A percentile compares a stretch with the other conserved stretches of the same genome.
Evolutionary conservation across 2,113 vertebrate genomes (phyloP).

Genomic region (Alethe castanea): DNA sequence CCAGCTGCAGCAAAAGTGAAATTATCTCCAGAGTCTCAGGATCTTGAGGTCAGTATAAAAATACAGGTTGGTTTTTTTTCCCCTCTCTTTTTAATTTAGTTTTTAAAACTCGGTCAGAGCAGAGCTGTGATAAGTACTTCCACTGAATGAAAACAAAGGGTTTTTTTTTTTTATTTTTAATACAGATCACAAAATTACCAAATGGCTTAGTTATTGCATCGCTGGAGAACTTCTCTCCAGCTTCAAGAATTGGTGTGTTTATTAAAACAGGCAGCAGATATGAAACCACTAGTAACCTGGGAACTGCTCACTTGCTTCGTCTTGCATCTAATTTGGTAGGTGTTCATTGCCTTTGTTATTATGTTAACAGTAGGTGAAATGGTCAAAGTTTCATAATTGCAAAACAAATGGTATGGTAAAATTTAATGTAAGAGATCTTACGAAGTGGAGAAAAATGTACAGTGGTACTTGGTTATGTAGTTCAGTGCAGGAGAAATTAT

Average conservation of each 20-base stretch:
- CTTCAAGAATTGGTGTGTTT: conserved; percentile 90
- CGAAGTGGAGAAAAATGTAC: background rate
- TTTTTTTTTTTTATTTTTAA: background rate
- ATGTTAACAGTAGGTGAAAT: background rate
- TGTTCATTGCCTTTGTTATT: background rate
- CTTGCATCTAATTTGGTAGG: conserved; percentile 88
- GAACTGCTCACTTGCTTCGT: conserved; percentile 88
- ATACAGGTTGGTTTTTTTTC: background rate
- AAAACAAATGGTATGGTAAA: background rate
- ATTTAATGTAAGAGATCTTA: background rate
- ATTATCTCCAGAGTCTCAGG: conserved; percentile 78
- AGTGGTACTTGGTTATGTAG: background rate
- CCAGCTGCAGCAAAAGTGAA: conserved; percentile 64
- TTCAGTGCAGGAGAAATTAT: background rate
- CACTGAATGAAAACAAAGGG: background rate
- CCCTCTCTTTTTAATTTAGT: background rate
- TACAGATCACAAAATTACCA: conserved; percentile 88
- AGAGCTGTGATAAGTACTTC: background rate
- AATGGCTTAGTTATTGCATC: conserved; percentile 92
- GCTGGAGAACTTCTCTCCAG: conserved; percentile 90
- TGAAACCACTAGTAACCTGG: conserved; percentile 83
- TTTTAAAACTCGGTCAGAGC: background rate
- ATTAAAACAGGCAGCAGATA: conserved; percentile 90
- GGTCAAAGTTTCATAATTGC: background rate
- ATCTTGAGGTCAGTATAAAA: conserved; percentile 85